Base-by-base conservation (phyloP, 1,140 invertebrate species). In the Periplaneta americana region DNA sequence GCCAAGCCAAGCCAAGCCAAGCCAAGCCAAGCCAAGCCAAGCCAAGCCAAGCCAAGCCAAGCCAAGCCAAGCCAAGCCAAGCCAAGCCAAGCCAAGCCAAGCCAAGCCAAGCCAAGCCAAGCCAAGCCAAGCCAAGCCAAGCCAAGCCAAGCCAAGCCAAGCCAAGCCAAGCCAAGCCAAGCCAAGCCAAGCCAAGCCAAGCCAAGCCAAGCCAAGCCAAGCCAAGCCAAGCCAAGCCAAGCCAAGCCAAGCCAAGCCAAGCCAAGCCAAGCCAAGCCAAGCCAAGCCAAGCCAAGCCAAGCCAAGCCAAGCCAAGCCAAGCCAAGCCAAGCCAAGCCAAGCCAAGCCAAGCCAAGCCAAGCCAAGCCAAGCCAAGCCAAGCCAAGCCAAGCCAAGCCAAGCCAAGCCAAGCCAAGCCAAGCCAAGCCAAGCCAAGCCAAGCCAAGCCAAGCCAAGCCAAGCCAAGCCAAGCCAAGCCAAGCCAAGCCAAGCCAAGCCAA, bases 401-500 rank as follows among this genome's bases (percentile, higher is more conserved):
- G 74, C 74, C 74, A 75, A 75, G 18, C 74, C 28, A 75, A 28
- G 74, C 74, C 74, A 75, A 75, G 8, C 18, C 74, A 75, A 76
- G 81, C 78, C 81, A 80, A 76, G 81, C 76, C 81, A 80, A 28
- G 81, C 76, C 81, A 80, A 37, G 81, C 78, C 81, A 80, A 76
- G 81, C 78, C 81, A 82, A 48, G 81, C 78, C 81, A 80, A 48
- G 81, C 78, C 81, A 80, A 48, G 81, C 78, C 81, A 80, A 37
- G 81, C 78, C 81, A 82, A 76, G 81, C 78, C 81, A 82, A 36
- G 81, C 78, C 81, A 82, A 48, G 81, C 74, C 81, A 82, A 76
- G 81, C 78, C 2, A 82, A 48, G 81, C 78, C 78, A 82, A 57
- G 81, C 37, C 78, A 82, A 76, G 81, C 78, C 78, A 82, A 76